Conservation (phyloP, 1,140 invertebrate species). For the Bombus pascuorum region DNA sequence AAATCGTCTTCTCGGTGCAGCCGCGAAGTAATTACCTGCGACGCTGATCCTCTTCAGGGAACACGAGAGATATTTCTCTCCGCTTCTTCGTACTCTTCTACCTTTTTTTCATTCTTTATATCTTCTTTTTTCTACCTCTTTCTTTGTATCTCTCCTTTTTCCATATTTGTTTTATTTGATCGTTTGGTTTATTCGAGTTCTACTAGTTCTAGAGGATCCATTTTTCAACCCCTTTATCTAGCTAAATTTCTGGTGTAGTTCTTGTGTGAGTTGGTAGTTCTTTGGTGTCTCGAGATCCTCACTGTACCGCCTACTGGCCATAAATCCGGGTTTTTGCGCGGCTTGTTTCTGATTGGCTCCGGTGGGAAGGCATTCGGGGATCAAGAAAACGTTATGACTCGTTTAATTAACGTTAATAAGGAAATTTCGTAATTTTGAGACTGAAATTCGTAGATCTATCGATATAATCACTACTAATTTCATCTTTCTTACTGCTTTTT, state of each 20-base stretch:
- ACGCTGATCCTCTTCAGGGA: too few species aligned
- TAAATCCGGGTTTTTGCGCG: slow-evolving; percentile 78
- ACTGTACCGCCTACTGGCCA: slow-evolving; percentile 70
- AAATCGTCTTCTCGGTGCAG: slow-evolving; percentile 68
- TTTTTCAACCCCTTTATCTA: slow-evolving; percentile 28
- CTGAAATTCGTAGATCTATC: too few species aligned
- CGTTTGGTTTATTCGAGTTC: neutral
- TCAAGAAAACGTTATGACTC: neutral
- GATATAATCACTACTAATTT: too few species aligned
- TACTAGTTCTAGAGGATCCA: neutral
- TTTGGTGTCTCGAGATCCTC: slow-evolving; percentile 11
- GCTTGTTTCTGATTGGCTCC: slow-evolving; percentile 69
- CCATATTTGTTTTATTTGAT: neutral
- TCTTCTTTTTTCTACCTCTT: neutral
- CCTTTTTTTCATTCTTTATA: neutral
- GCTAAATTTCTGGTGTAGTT: neutral
- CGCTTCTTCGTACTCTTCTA: neutral
- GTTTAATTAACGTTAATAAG: slow-evolving; percentile 38
- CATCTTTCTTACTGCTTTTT: too few species aligned
- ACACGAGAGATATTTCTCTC: neutral
- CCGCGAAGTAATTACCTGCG: slow-evolving; percentile 79
- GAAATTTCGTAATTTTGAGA: slow-evolving; percentile 20
- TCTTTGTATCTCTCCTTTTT: neutral
- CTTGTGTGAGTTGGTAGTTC: neutral
- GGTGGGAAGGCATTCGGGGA: slow-evolving; percentile 53